A percentile compares a stretch with the other conserved stretches of the same genome.
Evolutionary conservation across 2,888 invertebrate genomes (phyloP).

Genomic region (Cheilosia vernalis): DNA sequence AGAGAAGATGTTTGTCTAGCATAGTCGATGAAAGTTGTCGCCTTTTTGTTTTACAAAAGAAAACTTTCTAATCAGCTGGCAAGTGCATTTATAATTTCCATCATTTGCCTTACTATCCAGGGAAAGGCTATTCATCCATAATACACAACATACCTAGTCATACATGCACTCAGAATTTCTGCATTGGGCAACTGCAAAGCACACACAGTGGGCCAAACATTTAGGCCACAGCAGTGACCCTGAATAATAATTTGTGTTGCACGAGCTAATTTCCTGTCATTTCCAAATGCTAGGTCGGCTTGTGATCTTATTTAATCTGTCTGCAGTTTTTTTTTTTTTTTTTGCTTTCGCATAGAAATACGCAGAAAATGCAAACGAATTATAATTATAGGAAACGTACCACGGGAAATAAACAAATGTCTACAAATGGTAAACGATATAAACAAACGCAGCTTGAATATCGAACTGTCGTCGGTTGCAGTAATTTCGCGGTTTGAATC

Average conservation of each 20-base stretch:
- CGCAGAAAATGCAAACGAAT: conserved; percentile 3
- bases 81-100: neutral
- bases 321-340: conserved; percentile 7
- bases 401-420: neutral
- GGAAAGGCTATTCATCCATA: no score
- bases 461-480: no score
- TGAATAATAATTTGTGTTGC: conserved; percentile 40
- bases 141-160: no score
- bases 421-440: no score
- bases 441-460: no score
- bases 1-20: neutral
- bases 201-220: neutral
- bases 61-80: conserved; percentile 7
- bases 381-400: conserved; percentile 8
- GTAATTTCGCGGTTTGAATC: no score
- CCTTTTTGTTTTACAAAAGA: neutral
- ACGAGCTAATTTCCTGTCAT: neutral
- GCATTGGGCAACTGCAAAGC: neutral
- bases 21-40: neutral
- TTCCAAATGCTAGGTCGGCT: neutral
- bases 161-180: no score
- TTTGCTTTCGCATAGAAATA: neutral
- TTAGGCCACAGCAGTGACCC: conserved; percentile 46
- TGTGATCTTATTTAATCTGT: conserved; percentile 5
- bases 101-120: neutral